Evolutionary conservation across 2,888 invertebrate genomes (phyloP).

Genomic region (Amblyjoppa fuscipennis): DNA sequence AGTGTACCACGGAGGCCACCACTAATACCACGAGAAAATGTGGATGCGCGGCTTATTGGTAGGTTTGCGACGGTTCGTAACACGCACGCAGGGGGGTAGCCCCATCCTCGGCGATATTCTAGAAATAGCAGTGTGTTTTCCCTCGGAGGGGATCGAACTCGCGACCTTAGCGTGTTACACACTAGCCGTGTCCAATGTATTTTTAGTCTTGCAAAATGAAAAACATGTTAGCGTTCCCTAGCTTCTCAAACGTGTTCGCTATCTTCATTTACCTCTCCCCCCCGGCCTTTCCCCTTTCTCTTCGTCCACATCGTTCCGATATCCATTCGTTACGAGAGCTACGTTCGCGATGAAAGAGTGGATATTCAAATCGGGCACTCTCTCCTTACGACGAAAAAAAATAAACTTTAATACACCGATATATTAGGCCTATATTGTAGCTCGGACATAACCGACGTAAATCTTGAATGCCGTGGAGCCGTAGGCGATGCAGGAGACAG

Average conservation of each 20-base stretch:
- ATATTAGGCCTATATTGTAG: constrained; percentile 6
- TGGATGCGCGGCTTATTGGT: constrained; percentile 60
- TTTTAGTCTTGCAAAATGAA: constrained; percentile 63
- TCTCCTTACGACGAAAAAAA: constrained; percentile 11
- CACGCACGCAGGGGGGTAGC: constrained; percentile 38
- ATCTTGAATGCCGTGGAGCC: constrained; percentile 39
- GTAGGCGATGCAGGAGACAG: constrained; percentile 4
- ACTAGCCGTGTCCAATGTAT: constrained; percentile 57
- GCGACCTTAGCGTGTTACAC: constrained; percentile 78
- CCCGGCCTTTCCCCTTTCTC: constrained; percentile 15
- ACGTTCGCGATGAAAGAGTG: neutral
- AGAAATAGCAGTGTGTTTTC: constrained; percentile 82
- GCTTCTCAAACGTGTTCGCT: constrained; percentile 30
- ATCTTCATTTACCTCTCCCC: constrained; percentile 41
- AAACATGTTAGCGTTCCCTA: constrained; percentile 51
- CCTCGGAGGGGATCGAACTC: constrained; percentile 82
- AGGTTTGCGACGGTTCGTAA: constrained; percentile 52
- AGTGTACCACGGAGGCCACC: constrained; percentile 34
- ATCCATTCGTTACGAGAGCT: constrained; percentile 33
- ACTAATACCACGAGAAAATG: constrained; percentile 57
- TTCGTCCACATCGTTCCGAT: constrained; percentile 26
- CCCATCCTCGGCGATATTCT: constrained; percentile 75
- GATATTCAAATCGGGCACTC: constrained; percentile 24
- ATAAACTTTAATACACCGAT: constrained; percentile 25
- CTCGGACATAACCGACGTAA: constrained; percentile 33